Base-by-base conservation (phyloP, 2,888 invertebrate species). In the Scotopteryx bipunctaria region DNA sequence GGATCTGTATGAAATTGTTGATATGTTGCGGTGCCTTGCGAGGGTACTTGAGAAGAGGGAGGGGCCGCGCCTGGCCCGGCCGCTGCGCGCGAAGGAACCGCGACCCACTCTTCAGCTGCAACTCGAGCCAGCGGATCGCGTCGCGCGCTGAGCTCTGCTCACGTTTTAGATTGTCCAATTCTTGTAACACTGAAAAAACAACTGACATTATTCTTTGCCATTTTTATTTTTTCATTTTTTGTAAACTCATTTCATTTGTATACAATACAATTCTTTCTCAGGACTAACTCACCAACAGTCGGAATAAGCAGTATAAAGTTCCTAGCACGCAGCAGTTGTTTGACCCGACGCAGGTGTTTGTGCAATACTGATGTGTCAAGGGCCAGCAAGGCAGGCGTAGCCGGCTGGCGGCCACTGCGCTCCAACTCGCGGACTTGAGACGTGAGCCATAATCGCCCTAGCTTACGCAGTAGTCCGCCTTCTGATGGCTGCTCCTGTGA, bases 41-140 rank as follows among this genome's bases (percentile, higher is more conserved):
- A 2, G 89, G 87, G 43, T 82, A 82, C 55, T 84, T 85, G 31
- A 89, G 80, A 91, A 94, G 70, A 0, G 88, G 94, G 17, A 96
- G 85, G 1, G 95, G 91, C 38, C 94, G 90, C 16, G 94, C 92
- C 82, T 98, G 98, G 53, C 95, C 95, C 11, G 95, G 94, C 14
- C 97, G 93, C 83, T 98, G 98, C 0, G 97, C 95, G 62, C 97
- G 92, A 69, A 98, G 91, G 78, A 95, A 97, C 59, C 97, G 92
- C 66, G 97, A 97, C 6, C 98, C 98, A 58, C 94, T 94, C 63
- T 94, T 94, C 60, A 98, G 93, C 76, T 98, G 97, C 25, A 93
- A 91, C 83, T 98, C 98, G 59, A 98, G 88, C 98, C 98, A 98
- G 62, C 98, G 95, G 53, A 98, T 98, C 2, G 97, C 97, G 76